Evolutionary conservation across 1,140 invertebrate species (phyloP).

Genomic region (Drosophila dunni): DNA sequence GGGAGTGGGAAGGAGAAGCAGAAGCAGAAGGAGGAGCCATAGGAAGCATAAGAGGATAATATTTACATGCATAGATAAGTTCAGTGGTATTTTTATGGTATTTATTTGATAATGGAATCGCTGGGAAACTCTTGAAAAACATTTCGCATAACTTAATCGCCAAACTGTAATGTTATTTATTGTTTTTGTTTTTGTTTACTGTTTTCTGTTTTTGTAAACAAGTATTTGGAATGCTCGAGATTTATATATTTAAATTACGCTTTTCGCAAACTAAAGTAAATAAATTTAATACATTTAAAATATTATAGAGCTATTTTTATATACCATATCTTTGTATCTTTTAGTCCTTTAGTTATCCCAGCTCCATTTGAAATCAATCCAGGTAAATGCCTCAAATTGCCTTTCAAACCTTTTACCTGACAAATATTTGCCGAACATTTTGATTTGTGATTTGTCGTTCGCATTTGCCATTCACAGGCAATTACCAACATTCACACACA

Average conservation of each 20-base stretch:
- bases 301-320: too few species aligned
- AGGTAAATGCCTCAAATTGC: conserved; percentile 19
- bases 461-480: conserved; percentile 48
- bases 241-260: too few species aligned
- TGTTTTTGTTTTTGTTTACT: too few species aligned
- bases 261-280: too few species aligned
- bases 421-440: conserved; percentile 40
- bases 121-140: not conserved
- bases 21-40: not conserved
- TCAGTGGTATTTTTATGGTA: not conserved
- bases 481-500: conserved; percentile 55
- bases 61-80: conserved; percentile 16
- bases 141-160: not conserved
- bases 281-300: too few species aligned
- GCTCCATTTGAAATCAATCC: not conserved
- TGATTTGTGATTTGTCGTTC: conserved; percentile 38
- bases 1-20: not conserved
- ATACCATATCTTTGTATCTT: too few species aligned
- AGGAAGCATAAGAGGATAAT: conserved; percentile 4
- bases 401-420: conserved; percentile 26
- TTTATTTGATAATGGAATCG: conserved; percentile 9
- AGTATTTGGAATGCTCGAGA: too few species aligned
- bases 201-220: too few species aligned
- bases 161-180: too few species aligned
- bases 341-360: not conserved